Evolutionary conservation across 2,888 invertebrate species (phyloP), one percentile per base, ranked within the genome.

Genomic region (Epinotia ramella): DNA sequence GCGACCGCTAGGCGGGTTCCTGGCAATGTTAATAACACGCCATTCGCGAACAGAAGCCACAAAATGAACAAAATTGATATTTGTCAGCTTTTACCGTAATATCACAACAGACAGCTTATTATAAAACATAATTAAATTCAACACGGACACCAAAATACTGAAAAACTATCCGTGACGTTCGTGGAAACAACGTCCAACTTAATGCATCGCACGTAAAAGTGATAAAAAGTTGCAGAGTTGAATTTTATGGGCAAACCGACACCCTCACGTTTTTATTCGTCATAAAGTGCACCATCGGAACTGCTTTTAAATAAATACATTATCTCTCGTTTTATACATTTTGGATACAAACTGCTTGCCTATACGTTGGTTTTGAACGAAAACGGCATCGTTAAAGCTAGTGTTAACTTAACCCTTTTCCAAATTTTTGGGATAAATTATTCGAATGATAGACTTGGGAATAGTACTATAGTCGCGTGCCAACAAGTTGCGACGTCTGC

Each of bases 231-330:
- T 62, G 59, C 33, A 65, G 53, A 73, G 68, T 67, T 59, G 49
- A 60, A 73, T 73, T 66, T 66, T 33, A 59, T 6, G 59, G 6
- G 73, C 9, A 33, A 49, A 65, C 59, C 60, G 60, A 16, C 49
- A 65, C 24, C 46, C 69, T 46, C 66, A 59, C 56, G 20, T 57
- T 60, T 73, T 67, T 73, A 60, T 69, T 24, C 28, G 69, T 44
- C 59, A 69, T 69, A 69, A 69, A 69, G 18, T 60, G 60, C 28
- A 60, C 7, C 49, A 56, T 12, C 60, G 28, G 60, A 46, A 60
- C 44, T 69, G 69, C 69, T 69, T 69, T 68, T 69, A 69, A 69
- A 69, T 69, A 60, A 69, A 69, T 69, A 69, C 69, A 44, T 46
- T 69, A 69, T 46, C 69, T 24, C 5, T 24, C n/a, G n/a, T 46